Conservation (phyloP, 92 coral and sea anemone genomes). For the Muricea muricata region DNA sequence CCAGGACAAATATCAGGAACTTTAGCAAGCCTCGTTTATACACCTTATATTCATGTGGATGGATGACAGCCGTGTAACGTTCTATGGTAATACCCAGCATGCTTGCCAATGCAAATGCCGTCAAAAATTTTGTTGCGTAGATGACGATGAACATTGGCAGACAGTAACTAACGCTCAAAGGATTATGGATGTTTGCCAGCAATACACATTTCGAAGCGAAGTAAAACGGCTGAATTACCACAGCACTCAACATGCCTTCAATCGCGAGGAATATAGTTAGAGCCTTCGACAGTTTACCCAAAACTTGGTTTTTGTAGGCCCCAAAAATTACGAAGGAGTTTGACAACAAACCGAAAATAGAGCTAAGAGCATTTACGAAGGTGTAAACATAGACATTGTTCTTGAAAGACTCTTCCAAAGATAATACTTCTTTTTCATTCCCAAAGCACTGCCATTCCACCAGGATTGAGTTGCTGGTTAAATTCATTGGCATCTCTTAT, state of each 20-base stretch:
- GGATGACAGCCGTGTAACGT: background rate
- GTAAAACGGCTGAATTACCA: background rate
- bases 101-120: background rate
- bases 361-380: background rate
- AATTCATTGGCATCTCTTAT: background rate
- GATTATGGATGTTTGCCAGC: background rate
- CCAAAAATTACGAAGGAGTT: background rate
- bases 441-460: background rate
- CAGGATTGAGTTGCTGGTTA: background rate
- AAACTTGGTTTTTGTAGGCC: background rate
- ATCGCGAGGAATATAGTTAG: background rate
- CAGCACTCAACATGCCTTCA: background rate
- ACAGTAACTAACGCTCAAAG: background rate
- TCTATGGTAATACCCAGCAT: background rate
- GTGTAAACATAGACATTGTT: background rate
- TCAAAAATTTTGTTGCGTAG: background rate
- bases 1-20: background rate
- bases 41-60: background rate
- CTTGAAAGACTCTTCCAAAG: background rate
- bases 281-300: background rate
- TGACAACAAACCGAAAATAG: background rate
- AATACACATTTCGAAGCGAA: background rate
- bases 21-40: background rate
- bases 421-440: background rate
- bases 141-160: too few species aligned